A percentile compares a stretch with the other conserved stretches of the same genome.
phyloP scores from a whole-genome alignment of 2,797 vertebrate genomes.

The Eleutherodactylus coqui region DNA sequence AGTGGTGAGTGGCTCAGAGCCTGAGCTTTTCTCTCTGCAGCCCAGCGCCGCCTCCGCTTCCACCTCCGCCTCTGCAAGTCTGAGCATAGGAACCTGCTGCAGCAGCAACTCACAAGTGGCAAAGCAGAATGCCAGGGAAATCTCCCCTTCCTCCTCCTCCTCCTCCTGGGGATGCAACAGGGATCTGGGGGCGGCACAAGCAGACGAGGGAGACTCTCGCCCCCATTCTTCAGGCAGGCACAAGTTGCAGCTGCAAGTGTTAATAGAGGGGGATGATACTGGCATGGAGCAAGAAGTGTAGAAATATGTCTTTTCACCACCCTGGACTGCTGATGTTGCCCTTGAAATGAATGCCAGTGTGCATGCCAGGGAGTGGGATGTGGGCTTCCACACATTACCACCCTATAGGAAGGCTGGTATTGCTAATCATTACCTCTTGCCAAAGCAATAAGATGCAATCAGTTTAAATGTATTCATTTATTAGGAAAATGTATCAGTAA shows the following conservation, averaged over 20 bases:
- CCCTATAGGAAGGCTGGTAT: too few relatives aligned
- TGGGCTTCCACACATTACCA: background rate
- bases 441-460: background rate
- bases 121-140: constrained; percentile 46
- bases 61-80: constrained; percentile 61
- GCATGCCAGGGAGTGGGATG: background rate
- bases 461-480: background rate
- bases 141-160: constrained; percentile 53
- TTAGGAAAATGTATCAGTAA: too few relatives aligned
- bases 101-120: constrained; percentile 48
- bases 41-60: constrained; percentile 59
- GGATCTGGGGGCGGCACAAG: constrained; percentile 61
- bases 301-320: background rate
- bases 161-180: constrained; percentile 46
- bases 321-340: background rate
- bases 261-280: background rate
- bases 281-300: background rate
- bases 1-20: constrained; percentile 26
- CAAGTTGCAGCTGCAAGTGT: constrained; percentile 11
- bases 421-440: background rate
- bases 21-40: constrained; percentile 48
- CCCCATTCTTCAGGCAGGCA: constrained; percentile 31
- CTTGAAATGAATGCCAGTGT: constrained; percentile 6
- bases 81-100: constrained; percentile 55
- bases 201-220: constrained; percentile 58